Conservation (phyloP, 1,140 invertebrate genomes). For the Drosophila sp. region DNA sequence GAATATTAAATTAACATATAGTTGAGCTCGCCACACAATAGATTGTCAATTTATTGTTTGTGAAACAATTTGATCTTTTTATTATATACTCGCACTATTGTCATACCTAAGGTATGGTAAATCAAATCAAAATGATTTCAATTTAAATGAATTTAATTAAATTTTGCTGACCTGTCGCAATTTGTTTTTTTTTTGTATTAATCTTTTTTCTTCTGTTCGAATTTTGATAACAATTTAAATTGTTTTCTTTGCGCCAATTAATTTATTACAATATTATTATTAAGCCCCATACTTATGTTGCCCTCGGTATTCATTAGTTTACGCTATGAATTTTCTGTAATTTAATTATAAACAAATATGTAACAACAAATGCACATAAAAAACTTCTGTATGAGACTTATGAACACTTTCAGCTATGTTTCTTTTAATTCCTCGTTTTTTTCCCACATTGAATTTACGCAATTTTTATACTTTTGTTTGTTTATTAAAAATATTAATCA, state of each 20-base stretch:
- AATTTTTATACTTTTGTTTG: constrained; percentile 49
- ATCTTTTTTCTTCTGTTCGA: constrained; percentile 21
- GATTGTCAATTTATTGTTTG: constrained; percentile 27
- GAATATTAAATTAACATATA: constrained; percentile 29
- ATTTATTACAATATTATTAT: constrained; percentile 79
- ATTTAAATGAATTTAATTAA: constrained; percentile 80
- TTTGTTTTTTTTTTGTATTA: constrained; percentile 13
- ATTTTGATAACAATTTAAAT: constrained; percentile 56
- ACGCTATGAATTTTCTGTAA: constrained; percentile 57
- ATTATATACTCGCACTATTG: constrained; percentile 11
- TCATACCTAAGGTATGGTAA: constrained; percentile 18
- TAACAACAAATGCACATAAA: constrained; percentile 63
- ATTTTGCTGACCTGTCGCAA: constrained; percentile 48
- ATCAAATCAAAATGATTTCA: constrained; percentile 74
- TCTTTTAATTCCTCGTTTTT: constrained; percentile 32
- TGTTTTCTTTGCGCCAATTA: constrained; percentile 78
- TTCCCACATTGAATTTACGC: constrained; percentile 27
- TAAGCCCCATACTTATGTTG: constrained; percentile 15
- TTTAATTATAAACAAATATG: constrained; percentile 82
- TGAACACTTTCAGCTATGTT: constrained; percentile 58
- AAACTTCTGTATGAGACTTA: constrained; percentile 43
- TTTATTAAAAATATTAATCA: constrained; percentile 84
- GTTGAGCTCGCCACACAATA: constrained; percentile 15
- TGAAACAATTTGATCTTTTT: constrained; percentile 18
- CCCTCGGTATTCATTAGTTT: constrained; percentile 49